phyloP scores from a whole-genome alignment of 2,888 invertebrate species.

The Eumacrocentrus americanus region DNA sequence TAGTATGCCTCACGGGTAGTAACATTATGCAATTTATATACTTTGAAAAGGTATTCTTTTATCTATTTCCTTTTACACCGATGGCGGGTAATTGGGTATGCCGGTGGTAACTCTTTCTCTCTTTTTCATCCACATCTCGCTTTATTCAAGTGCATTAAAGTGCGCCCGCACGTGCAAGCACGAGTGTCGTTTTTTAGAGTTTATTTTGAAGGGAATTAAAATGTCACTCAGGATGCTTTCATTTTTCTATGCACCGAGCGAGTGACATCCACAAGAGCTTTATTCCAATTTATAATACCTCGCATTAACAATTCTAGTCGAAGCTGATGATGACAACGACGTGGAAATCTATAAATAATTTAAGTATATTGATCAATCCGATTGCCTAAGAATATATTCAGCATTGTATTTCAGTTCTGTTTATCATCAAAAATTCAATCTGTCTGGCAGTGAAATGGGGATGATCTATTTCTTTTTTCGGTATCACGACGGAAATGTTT shows the following conservation, averaged over 20 bases:
- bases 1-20: neutral
- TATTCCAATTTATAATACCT: too few relatives aligned
- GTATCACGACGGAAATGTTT: neutral
- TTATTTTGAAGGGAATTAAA: neutral
- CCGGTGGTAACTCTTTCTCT: neutral
- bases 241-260: neutral
- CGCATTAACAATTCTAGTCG: too few relatives aligned
- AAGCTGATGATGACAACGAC: too few relatives aligned
- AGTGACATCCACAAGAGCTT: neutral
- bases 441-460: too few relatives aligned
- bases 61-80: neutral
- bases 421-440: too few relatives aligned
- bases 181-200: neutral
- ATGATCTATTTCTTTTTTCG: too few relatives aligned
- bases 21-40: neutral
- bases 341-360: too few relatives aligned
- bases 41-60: neutral
- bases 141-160: neutral
- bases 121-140: neutral
- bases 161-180: neutral
- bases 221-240: neutral
- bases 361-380: too few relatives aligned
- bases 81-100: neutral
- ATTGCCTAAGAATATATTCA: too few relatives aligned
- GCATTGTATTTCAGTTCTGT: too few relatives aligned